Evolutionary conservation across 1,140 invertebrate species (phyloP).

Genomic region (Augochlora pura): DNA sequence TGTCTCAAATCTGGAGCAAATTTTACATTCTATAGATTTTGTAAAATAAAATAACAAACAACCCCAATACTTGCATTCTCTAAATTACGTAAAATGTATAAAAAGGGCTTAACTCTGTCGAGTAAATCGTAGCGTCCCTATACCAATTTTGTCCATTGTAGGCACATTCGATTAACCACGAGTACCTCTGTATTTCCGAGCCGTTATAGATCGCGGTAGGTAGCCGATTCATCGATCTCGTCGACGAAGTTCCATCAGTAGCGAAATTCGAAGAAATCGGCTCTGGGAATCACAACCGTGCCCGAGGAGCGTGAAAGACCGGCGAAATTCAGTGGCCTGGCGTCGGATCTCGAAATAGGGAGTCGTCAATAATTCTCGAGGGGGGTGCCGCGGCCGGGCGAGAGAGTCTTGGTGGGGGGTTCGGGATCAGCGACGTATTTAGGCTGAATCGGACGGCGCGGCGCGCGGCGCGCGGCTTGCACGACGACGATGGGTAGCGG

Average conservation of each 20-base stretch:
- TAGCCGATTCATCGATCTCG: neutral
- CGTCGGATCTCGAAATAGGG: conserved; percentile 18
- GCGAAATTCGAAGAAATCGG: neutral
- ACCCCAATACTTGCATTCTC: too few relatives aligned
- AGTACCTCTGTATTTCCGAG: neutral
- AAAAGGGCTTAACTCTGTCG: too few relatives aligned
- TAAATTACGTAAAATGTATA: too few relatives aligned
- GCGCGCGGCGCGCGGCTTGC: too few relatives aligned
- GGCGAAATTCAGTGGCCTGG: neutral
- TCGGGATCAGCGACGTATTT: conserved; percentile 39
- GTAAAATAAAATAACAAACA: too few relatives aligned
- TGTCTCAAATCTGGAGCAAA: too few relatives aligned
- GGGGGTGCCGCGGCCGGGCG: too few relatives aligned
- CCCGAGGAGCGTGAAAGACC: neutral
- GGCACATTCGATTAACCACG: too few relatives aligned
- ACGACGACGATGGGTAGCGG: conserved; percentile 14
- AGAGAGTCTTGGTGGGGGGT: neutral
- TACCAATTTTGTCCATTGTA: too few relatives aligned
- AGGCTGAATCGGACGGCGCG: conserved; percentile 31
- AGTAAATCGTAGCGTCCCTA: too few relatives aligned
- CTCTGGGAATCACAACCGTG: neutral
- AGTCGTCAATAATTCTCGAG: conserved; percentile 1
- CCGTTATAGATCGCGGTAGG: neutral
- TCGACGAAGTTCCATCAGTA: too few relatives aligned
- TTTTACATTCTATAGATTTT: too few relatives aligned